A percentile compares a stretch with the other conserved stretches of the same genome.
These are phyloP conservation scores for Psettodes erumei DNA, from an alignment of 2,113 vertebrate species.

Conservation along the genomic window DNA sequence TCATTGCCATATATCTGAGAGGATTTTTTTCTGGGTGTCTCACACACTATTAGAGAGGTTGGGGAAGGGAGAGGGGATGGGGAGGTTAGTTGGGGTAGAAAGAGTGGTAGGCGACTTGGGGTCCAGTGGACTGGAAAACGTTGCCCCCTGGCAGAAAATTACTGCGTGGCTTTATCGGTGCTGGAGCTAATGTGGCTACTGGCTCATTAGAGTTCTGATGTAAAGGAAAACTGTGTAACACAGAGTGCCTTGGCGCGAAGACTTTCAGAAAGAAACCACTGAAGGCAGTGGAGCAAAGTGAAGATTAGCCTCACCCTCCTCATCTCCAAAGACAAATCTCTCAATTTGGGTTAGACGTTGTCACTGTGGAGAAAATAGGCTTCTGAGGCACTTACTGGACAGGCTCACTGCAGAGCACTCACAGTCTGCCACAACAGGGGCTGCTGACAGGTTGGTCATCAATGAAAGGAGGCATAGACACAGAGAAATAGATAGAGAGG, in stretches of 20 bases:
- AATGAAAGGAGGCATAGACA: slow-evolving; percentile 54
- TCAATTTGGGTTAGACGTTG: slow-evolving; percentile 54
- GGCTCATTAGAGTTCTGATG: slow-evolving; percentile 76
- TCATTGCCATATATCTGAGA: slow-evolving; percentile 58
- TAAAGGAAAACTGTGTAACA: slow-evolving; percentile 56
- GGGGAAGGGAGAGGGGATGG: neutral
- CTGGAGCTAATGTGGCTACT: slow-evolving; percentile 73
- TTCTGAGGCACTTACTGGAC: slow-evolving; percentile 46
- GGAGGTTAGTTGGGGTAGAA: neutral
- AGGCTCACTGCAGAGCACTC: slow-evolving; percentile 55
- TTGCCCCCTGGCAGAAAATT: slow-evolving; percentile 66
- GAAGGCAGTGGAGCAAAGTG: slow-evolving; percentile 50
- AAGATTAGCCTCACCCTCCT: slow-evolving; percentile 28
- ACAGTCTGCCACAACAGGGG: slow-evolving; percentile 65
- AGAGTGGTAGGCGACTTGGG: slow-evolving; percentile 62
- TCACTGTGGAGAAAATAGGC: slow-evolving; percentile 45
- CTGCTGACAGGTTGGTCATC: slow-evolving; percentile 73
- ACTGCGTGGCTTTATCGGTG: slow-evolving; percentile 55
- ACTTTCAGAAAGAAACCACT: slow-evolving; percentile 42
- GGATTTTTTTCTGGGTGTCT: slow-evolving; percentile 67
- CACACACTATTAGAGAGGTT: slow-evolving; percentile 39
- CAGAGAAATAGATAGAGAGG: slow-evolving; percentile 44
- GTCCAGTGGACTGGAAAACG: slow-evolving; percentile 81
- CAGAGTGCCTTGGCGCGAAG: slow-evolving; percentile 49
- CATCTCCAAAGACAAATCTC: slow-evolving; percentile 56